Percentiles rank a stretch among this genome's conserved stretches.
phyloP scores from a whole-genome alignment of 2,797 vertebrate species.

The Xenentodon cancila region DNA sequence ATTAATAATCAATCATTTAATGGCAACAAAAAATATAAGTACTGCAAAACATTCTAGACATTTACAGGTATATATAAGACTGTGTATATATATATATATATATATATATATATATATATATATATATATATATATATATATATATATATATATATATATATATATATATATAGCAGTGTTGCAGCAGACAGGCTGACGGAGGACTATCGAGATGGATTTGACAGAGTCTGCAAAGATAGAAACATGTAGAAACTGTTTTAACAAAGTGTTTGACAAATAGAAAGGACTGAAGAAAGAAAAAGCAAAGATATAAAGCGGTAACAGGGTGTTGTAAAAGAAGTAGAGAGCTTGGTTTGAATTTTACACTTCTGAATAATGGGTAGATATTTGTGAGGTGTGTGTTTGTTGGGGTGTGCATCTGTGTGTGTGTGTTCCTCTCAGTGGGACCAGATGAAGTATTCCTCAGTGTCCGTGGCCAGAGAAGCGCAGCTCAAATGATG shows the following conservation, averaged over 20 bases:
- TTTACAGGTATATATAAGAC: too few species aligned
- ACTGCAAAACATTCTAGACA: too few species aligned
- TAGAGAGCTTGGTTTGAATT: conserved; percentile 25
- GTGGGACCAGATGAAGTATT: conserved; percentile 70
- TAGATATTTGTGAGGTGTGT: too few species aligned
- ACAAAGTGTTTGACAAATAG: neutral
- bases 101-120: too few species aligned
- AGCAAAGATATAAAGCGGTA: too few species aligned
- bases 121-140: too few species aligned
- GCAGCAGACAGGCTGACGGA: too few species aligned
- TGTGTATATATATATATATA: too few species aligned
- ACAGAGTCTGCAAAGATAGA: neutral
- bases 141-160: too few species aligned
- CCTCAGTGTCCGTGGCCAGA: conserved; percentile 68
- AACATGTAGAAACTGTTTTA: neutral
- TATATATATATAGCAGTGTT: too few species aligned
- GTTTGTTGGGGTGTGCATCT: conserved; percentile 22
- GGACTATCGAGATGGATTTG: neutral
- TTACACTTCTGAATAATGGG: conserved; percentile 42
- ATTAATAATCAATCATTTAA: too few species aligned
- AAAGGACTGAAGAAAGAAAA: conserved; percentile 8
- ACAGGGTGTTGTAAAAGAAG: neutral
- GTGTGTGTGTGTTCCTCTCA: conserved; percentile 37
- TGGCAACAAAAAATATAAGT: too few species aligned
- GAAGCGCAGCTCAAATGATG: conserved; percentile 69